These are phyloP conservation scores for Apogon talboti DNA, from an alignment of 2,797 vertebrate genomes.

Conservation along the genomic window DNA sequence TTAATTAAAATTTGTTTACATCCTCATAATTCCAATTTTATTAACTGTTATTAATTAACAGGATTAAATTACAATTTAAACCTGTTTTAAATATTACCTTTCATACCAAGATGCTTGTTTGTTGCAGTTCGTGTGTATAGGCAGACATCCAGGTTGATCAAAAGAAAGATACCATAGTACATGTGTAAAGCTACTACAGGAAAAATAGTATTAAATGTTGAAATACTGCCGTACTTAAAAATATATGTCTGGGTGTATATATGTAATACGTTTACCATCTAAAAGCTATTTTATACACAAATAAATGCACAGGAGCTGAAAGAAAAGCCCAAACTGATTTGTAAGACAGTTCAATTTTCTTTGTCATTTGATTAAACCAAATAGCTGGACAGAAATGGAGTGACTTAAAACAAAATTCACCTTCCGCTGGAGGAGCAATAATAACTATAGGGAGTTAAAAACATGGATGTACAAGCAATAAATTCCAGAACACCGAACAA, in stretches of 20 bases:
- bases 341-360: neutral
- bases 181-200: neutral
- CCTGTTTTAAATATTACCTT: neutral
- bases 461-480: neutral
- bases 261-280: neutral
- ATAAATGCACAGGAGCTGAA: neutral
- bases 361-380: neutral
- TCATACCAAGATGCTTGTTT: conserved; percentile 2
- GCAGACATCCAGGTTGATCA: conserved; percentile 5
- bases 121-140: conserved; percentile 4
- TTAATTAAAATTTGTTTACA: conserved; percentile 6
- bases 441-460: neutral
- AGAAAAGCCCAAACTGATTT: neutral
- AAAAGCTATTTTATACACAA: neutral
- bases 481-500: conserved; percentile 14
- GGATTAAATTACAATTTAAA: too few species aligned
- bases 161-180: neutral
- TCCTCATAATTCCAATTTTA: conserved; percentile 4
- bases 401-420: too few species aligned
- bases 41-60: too few species aligned
- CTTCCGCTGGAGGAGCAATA: neutral
- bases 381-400: neutral
- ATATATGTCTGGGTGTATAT: too few species aligned
- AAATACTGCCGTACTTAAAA: too few species aligned
- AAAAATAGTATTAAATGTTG: neutral